Base-by-base conservation (phyloP, 2,113 vertebrate species). In the Neodontobutis hainanensis region DNA sequence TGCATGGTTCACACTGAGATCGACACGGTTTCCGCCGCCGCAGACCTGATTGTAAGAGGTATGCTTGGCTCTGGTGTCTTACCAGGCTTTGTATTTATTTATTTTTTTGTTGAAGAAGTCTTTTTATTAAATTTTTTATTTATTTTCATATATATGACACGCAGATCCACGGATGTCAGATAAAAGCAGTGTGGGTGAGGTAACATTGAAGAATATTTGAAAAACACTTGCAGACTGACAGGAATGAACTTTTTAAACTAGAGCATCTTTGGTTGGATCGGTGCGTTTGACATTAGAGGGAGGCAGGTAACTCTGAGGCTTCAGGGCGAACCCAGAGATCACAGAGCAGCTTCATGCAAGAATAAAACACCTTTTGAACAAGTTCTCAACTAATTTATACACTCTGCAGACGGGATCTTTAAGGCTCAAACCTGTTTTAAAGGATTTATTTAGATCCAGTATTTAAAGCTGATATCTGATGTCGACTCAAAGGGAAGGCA, bases 31-130 rank as follows among this genome's bases (percentile, higher is more conserved):
- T 96, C 95, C 45, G 93, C 94, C 58, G 66, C 83, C 5, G 94
- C 90, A 49, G 92, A 95, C 66, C 35, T 96, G 73, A 93, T 94
- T 80, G 95, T 97, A 60, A 93, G 92, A 95, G 95, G 96, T 95
- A 91, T 66, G 86, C 56, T 73, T 61, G 40, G 53, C 49, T 46
- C 4, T 11, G 34, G 48, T 53, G 51, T 4, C 36, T 67, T 58
- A 27, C 35, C 16, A 11, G 36, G 40, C 66, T 51, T 77, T 77
- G 6, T 11, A 55, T 44, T 55, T 55, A 38, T 45, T 66, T 51
- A 76, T 77, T 8, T 10, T 61, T 44, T 2, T 27, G 3, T 27
- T n/a, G n/a, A n/a, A n/a, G n/a, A n/a, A n/a, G n/a, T n/a, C n/a
- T n/a, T n/a, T n/a, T n/a, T n/a, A n/a, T n/a, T n/a, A n/a, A 27